These are phyloP conservation scores for Caerostris darwini DNA, from an alignment of 1,140 invertebrate species.

Conservation along the genomic window DNA sequence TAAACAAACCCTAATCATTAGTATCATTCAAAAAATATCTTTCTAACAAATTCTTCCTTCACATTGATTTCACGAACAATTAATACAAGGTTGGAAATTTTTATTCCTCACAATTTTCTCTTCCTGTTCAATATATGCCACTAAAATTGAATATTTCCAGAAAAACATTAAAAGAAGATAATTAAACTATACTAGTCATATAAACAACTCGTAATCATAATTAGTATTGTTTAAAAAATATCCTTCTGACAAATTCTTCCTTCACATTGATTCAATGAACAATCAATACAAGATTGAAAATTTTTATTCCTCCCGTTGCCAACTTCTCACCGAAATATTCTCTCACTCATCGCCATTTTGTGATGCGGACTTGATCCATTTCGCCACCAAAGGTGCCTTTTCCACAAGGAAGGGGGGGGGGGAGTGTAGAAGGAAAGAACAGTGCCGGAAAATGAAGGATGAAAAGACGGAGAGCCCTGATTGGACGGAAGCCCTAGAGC, in stretches of 20 bases:
- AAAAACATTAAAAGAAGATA: too few relatives aligned
- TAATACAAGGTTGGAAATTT: too few relatives aligned
- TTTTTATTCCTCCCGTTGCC: conserved; percentile 9
- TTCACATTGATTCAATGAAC: neutral
- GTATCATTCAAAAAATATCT: too few relatives aligned
- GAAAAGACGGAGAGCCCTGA: conserved; percentile 63
- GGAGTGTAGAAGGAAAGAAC: conserved; percentile 48
- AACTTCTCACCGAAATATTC: conserved; percentile 22
- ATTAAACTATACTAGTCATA: too few relatives aligned
- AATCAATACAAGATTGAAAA: conserved; percentile 32
- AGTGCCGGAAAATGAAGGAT: conserved; percentile 74
- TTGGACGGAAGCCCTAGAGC: conserved; percentile 58
- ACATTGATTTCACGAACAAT: too few relatives aligned
- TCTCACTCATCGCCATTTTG: conserved; percentile 41
- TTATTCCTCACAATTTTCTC: neutral
- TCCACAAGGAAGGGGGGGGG: neutral
- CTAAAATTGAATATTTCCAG: too few relatives aligned
- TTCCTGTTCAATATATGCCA: too few relatives aligned
- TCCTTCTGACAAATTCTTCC: too few relatives aligned
- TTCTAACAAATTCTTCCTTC: too few relatives aligned
- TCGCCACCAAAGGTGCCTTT: neutral
- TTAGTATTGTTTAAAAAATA: too few relatives aligned
- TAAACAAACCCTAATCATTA: too few relatives aligned
- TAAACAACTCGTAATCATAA: too few relatives aligned
- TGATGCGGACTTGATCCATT: conserved; percentile 40